phyloP scores from a whole-genome alignment of 35 echinoderm and acorn worm species.

The Amphiura filiformis region DNA sequence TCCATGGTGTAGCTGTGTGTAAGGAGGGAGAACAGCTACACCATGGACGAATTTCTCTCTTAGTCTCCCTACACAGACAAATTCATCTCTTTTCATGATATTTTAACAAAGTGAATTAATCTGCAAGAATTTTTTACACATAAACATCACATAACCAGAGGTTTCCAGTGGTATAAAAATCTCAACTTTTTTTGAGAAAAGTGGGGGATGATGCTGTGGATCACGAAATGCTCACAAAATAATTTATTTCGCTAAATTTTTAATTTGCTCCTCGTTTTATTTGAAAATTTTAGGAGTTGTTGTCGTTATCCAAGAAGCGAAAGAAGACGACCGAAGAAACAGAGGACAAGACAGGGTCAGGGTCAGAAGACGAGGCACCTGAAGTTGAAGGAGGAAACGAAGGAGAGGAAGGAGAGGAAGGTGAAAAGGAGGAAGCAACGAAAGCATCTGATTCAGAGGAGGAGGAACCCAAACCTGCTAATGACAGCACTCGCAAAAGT shows the following conservation, averaged over 20 bases:
- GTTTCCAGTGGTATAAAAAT: no score
- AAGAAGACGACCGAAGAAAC: neutral
- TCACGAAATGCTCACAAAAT: no score
- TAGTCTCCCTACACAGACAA: no score
- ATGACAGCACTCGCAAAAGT: neutral
- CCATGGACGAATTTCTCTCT: no score
- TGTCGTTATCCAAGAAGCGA: neutral
- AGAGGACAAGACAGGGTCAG: neutral
- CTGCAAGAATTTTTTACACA: no score
- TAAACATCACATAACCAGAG: no score
- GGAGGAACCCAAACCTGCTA: neutral
- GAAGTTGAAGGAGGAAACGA: no score
- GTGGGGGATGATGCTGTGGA: no score
- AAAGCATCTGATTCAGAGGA: neutral
- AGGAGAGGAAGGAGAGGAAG: neutral
- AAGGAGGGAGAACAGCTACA: no score
- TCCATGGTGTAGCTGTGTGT: no score
- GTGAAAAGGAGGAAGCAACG: neutral
- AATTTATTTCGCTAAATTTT: neutral
- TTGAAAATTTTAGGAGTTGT: neutral
- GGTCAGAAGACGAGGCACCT: neutral
- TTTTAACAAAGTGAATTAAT: neutral
- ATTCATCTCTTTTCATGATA: neutral
- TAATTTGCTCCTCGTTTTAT: neutral
- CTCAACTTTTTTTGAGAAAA: no score